Conservation (phyloP, 2,888 invertebrate species). For the Vandiemenella viatica region DNA sequence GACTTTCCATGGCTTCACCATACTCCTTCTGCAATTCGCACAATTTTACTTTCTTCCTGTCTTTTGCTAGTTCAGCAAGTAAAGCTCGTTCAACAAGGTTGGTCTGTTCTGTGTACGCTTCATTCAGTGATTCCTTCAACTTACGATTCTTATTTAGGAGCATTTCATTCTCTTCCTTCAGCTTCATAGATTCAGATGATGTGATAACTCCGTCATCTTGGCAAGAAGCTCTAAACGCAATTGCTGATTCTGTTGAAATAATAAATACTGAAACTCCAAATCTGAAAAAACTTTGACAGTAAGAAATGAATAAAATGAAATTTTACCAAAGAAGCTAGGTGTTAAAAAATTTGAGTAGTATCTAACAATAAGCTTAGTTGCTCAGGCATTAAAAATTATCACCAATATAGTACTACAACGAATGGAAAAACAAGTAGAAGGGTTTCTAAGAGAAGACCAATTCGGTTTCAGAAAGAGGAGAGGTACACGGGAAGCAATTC, state of each 20-base stretch:
- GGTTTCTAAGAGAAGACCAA: no score
- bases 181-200: slow-evolving; percentile 4
- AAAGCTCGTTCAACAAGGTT: slow-evolving; percentile 53
- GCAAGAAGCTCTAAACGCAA: neutral
- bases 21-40: slow-evolving; percentile 43
- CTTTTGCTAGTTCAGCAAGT: slow-evolving; percentile 51
- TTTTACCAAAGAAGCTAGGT: no score
- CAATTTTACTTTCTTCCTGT: slow-evolving; percentile 44
- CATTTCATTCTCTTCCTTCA: slow-evolving; percentile 35
- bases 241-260: neutral
- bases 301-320: no score
- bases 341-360: no score
- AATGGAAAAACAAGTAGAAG: no score
- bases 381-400: no score
- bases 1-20: slow-evolving; percentile 38
- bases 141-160: slow-evolving; percentile 44
- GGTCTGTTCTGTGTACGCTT: slow-evolving; percentile 50
- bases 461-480: no score
- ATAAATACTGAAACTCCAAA: no score
- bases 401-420: no score
- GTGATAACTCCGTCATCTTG: neutral
- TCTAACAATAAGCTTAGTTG: no score
- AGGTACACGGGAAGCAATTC: no score
- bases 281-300: no score
- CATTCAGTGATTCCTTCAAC: slow-evolving; percentile 49